Percentiles rank a stretch among this genome's conserved stretches.
These are phyloP conservation scores for Stigmatopora nigra DNA, from an alignment of 2,113 vertebrate species.

Conservation along the genomic window DNA sequence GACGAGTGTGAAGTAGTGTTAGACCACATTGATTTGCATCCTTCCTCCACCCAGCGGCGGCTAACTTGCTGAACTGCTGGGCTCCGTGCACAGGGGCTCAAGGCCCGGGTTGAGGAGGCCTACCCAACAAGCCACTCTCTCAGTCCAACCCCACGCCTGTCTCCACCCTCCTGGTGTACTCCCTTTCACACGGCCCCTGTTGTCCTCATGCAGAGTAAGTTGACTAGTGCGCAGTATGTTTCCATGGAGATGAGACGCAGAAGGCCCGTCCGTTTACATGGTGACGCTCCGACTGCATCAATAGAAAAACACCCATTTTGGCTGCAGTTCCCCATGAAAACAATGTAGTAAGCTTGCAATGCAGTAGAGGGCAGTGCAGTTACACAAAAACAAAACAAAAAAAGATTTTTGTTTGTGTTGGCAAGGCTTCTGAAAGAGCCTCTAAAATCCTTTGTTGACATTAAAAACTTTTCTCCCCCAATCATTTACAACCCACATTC, in stretches of 20 bases:
- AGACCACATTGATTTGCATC: slow-evolving; percentile 17
- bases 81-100: slow-evolving; percentile 71
- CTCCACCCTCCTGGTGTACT: slow-evolving; percentile 43
- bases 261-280: too few species aligned
- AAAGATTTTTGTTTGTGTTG: too few species aligned
- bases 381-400: too few species aligned
- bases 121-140: slow-evolving; percentile 48
- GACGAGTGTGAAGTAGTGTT: not conserved
- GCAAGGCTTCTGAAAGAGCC: too few species aligned
- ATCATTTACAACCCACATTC: too few species aligned
- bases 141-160: slow-evolving; percentile 42
- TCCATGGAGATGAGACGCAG: not conserved
- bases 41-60: slow-evolving; percentile 63
- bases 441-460: too few species aligned
- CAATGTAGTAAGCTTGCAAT: too few species aligned
- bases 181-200: slow-evolving; percentile 60
- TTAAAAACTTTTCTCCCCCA: too few species aligned
- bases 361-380: too few species aligned
- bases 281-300: too few species aligned
- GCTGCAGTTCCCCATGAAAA: too few species aligned
- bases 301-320: too few species aligned
- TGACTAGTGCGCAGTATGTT: not conserved
- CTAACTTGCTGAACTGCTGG: slow-evolving; percentile 75
- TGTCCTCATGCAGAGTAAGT: slow-evolving; percentile 78
- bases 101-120: slow-evolving; percentile 60